These are phyloP conservation scores for Oreochromis spilurus DNA, from an alignment of 2,113 vertebrate genomes.

Conservation along the genomic window DNA sequence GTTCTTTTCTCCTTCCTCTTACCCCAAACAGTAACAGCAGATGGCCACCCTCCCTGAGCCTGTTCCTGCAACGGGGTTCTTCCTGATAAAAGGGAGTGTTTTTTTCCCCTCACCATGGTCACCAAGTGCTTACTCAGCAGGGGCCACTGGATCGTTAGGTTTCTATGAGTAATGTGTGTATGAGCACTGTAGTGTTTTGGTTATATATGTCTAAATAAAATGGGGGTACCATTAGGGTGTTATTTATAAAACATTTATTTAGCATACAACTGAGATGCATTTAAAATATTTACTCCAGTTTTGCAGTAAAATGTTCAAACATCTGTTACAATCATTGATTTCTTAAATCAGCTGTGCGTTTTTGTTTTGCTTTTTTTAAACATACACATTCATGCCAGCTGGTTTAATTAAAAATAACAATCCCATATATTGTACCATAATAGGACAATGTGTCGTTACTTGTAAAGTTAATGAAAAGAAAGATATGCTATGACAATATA, in stretches of 20 bases:
- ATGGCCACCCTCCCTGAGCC: background rate
- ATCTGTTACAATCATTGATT: background rate
- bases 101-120: background rate
- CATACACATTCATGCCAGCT: background rate
- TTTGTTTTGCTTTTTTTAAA: background rate
- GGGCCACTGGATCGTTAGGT: background rate
- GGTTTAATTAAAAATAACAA: background rate
- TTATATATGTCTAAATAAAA: background rate
- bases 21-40: background rate
- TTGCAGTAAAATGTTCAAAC: background rate
- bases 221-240: background rate
- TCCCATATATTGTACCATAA: background rate
- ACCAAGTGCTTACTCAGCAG: background rate
- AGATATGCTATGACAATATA: background rate
- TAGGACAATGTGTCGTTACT: background rate
- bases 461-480: background rate
- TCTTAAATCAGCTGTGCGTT: background rate
- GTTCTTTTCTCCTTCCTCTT: background rate
- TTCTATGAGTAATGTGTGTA: background rate
- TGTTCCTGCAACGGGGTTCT: background rate
- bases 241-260: constrained; percentile 5
- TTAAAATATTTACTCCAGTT: background rate
- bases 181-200: background rate
- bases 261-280: background rate
- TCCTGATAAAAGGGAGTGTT: background rate